phyloP scores from a whole-genome alignment of 2,797 vertebrate species.

The Sternotherus odoratus region DNA sequence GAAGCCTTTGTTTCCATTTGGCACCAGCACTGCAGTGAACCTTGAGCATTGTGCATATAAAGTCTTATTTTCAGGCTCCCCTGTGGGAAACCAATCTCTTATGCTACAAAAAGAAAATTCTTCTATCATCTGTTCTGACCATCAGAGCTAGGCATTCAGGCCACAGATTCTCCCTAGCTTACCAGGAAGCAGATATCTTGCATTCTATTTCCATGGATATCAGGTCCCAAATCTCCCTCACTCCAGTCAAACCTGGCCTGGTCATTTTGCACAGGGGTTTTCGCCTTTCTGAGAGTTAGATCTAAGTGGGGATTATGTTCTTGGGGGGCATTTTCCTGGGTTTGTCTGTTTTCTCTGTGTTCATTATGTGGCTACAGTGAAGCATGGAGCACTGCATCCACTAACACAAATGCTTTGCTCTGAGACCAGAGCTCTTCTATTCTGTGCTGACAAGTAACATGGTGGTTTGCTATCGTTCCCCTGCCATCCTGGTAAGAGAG shows the following conservation, averaged over 20 bases:
- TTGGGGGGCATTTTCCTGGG: background rate
- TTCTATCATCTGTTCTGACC: background rate
- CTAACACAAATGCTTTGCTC: background rate
- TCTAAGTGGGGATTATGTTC: background rate
- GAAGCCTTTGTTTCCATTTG: conserved; percentile 59
- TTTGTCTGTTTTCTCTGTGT: background rate
- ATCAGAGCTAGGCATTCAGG: background rate
- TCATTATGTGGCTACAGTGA: background rate
- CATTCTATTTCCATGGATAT: background rate
- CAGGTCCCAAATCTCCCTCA: background rate
- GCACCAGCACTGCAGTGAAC: conserved; percentile 43
- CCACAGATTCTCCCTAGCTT: background rate
- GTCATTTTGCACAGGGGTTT: background rate
- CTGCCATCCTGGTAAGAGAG: background rate
- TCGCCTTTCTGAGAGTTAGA: background rate
- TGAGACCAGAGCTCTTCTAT: background rate
- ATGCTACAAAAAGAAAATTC: background rate
- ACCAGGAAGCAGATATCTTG: background rate
- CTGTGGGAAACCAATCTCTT: conserved; percentile 24
- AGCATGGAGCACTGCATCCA: background rate
- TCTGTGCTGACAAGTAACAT: background rate
- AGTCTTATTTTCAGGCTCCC: conserved; percentile 42
- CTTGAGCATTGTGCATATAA: background rate
- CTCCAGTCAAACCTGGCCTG: fast-evolving
- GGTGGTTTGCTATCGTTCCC: background rate